Evolutionary conservation across 2,888 invertebrate genomes (phyloP), one percentile per base, ranked within the genome.

Genomic region (Galerucella calmariensis): DNA sequence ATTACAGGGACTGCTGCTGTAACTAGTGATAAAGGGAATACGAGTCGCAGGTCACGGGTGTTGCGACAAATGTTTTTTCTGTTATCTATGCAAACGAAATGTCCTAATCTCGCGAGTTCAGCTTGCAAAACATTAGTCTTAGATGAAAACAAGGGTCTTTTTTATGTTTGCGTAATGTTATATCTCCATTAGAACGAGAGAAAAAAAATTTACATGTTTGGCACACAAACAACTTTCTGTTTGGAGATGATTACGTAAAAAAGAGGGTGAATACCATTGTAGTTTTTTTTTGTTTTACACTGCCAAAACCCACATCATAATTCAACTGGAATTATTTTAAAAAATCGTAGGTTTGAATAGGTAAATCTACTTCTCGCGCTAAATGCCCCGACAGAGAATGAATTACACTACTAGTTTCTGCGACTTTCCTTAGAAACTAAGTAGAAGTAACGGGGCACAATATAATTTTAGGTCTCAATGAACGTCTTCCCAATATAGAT

Each of bases 31-130:
- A 84, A 84, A 84, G 78, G 76, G 84, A 83, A 84, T 85, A 83
- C 84, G 83, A 82, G 83, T 83, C 82, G 81, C 83, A 83, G 84
- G 85, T 85, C 85, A 83, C 84, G 83, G 82, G 83, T 84, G 84
- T 84, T 81, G 81, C 82, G 86, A 86, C 87, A 87, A 87, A 86
- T 87, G 86, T 87, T 86, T 87, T 86, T 86, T 84, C 84, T 77
- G 79, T 82, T 83, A 86, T 86, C 86, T 85, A 84, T 84, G 83
- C 83, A 83, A 84, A 84, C 84, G 83, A 84, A 85, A 84, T 81
- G 83, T 82, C 82, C 81, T 83, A 85, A 85, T 86, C 84, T 85
- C 85, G 77, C 76, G 83, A 83, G 83, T 83, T 83, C 83, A 82
- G 83, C 84, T 78, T 79, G 82, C 59, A 59, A 62, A 81, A 81